phyloP scores from a whole-genome alignment of 2,113 vertebrate species.

The Pterocles gutturalis region DNA sequence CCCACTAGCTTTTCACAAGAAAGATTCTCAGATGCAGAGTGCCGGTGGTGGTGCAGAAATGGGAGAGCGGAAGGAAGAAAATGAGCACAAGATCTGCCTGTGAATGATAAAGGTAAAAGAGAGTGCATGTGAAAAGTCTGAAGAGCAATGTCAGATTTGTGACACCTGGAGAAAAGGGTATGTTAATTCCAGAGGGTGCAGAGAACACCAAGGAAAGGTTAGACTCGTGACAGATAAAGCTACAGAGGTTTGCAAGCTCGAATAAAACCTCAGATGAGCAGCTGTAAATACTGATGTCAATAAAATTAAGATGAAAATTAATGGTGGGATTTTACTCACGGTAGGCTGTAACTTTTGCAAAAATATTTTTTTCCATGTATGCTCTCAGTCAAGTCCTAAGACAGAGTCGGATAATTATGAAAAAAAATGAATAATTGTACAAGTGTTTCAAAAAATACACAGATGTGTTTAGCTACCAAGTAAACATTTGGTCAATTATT shows the following conservation, averaged over 20 bases:
- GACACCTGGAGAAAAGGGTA: neutral
- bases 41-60: neutral
- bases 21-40: neutral
- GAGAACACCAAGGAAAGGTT: neutral
- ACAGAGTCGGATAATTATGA: neutral
- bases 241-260: neutral
- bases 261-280: neutral
- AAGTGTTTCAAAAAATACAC: neutral
- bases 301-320: neutral
- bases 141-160: neutral
- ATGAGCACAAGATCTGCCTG: neutral
- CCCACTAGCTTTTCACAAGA: neutral
- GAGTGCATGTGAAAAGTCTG: neutral
- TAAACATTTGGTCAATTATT: neutral
- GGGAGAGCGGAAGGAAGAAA: neutral
- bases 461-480: neutral
- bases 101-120: neutral
- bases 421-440: neutral
- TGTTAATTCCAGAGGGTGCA: neutral
- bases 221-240: neutral
- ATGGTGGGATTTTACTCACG: neutral
- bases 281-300: neutral
- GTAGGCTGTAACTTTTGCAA: neutral
- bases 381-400: neutral
- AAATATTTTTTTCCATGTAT: neutral